Evolutionary conservation across 30 jellyfish, hydroid and myxozoan species (phyloP).

Genomic region (Hydractinia symbiolongicarpus): DNA sequence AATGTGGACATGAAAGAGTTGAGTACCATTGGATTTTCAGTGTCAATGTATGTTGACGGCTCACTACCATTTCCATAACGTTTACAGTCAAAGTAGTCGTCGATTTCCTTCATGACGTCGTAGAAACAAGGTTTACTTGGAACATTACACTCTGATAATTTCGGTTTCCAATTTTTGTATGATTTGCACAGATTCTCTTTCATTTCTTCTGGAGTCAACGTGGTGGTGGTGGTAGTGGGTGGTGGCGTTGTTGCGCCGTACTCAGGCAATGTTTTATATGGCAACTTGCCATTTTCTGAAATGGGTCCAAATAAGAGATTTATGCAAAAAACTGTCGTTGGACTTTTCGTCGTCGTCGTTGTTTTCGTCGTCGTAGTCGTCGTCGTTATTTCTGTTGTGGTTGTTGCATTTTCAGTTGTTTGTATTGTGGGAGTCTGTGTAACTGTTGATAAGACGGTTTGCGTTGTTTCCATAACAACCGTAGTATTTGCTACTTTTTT

Average conservation of each 20-base stretch:
- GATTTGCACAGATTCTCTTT: neutral
- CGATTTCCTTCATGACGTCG: neutral
- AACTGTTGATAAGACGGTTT: neutral
- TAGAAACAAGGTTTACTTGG: neutral
- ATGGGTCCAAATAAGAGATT: neutral
- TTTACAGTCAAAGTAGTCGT: conserved; percentile 13
- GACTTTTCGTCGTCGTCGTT: neutral
- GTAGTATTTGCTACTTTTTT: too few relatives aligned
- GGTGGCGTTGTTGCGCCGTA: neutral
- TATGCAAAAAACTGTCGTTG: neutral
- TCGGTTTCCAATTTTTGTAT: conserved; percentile 6
- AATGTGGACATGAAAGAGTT: neutral
- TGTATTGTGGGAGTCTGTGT: neutral
- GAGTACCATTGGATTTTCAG: neutral
- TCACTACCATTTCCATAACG: neutral
- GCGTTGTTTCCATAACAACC: neutral
- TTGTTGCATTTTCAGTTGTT: neutral
- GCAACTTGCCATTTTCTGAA: neutral
- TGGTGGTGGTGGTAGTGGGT: neutral
- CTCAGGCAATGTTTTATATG: neutral
- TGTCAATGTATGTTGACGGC: neutral
- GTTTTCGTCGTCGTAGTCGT: neutral
- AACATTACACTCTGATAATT: neutral
- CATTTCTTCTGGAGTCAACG: conserved; percentile 5
- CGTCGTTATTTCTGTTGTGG: neutral